These are phyloP conservation scores for Microctonus hyperodae DNA, from an alignment of 2,888 invertebrate species.

Conservation along the genomic window DNA sequence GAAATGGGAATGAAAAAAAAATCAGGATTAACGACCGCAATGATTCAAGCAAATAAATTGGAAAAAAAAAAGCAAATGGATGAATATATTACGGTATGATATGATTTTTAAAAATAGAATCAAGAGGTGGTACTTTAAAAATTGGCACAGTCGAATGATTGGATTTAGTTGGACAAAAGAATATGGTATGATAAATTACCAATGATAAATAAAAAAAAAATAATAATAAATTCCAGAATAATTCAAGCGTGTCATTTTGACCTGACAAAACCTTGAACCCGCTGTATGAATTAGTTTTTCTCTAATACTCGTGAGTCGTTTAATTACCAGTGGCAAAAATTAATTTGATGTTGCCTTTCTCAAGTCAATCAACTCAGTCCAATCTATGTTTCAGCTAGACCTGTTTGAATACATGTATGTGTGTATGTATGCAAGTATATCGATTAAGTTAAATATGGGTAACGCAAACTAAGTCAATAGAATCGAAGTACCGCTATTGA, in stretches of 20 bases:
- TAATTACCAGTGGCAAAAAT: conserved; percentile 15
- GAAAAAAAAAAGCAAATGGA: background rate
- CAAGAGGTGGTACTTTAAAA: background rate
- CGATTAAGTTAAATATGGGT: background rate
- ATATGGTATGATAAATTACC: background rate
- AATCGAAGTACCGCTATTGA: background rate
- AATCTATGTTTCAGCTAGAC: conserved; percentile 1
- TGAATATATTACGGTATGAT: background rate
- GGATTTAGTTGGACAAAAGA: background rate
- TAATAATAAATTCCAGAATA: background rate
- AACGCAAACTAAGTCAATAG: background rate
- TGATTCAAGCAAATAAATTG: background rate
- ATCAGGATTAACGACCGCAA: background rate
- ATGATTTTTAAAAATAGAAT: background rate
- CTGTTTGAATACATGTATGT: conserved; percentile 11
- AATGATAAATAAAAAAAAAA: background rate
- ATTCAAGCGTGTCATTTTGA: conserved; percentile 44
- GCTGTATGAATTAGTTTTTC: conserved; percentile 25
- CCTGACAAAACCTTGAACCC: conserved; percentile 52
- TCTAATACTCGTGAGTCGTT: conserved; percentile 5
- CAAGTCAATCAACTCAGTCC: conserved; percentile 19
- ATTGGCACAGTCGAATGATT: background rate
- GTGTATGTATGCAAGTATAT: no score
- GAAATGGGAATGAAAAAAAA: background rate
- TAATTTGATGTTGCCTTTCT: conserved; percentile 4